Conservation (phyloP, 1,140 invertebrate genomes). For the Paralvinella palmiformis region DNA sequence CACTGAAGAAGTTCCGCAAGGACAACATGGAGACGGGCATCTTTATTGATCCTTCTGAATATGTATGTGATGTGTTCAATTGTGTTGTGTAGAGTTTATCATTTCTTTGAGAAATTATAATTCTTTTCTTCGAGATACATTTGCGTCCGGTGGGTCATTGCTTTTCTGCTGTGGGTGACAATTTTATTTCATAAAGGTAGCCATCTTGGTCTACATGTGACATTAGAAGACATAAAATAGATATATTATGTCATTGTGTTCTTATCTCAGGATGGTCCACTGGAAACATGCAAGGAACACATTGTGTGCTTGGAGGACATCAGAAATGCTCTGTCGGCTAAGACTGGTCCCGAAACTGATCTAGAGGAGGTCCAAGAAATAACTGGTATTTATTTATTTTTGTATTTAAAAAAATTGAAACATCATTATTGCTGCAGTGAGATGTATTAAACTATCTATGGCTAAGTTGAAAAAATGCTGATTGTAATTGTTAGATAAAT, state of each 20-base stretch:
- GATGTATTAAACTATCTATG: neutral
- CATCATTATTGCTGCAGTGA: neutral
- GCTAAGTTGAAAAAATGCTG: neutral
- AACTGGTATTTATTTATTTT: neutral
- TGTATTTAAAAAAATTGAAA: neutral
- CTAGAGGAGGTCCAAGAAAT: neutral
- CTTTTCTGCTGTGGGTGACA: neutral
- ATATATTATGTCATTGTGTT: neutral
- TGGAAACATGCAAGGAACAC: neutral
- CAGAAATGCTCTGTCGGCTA: neutral
- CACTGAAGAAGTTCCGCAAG: constrained; percentile 51
- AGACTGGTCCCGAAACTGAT: neutral
- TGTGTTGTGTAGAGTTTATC: neutral
- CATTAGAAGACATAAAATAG: neutral
- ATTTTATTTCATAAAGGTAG: neutral
- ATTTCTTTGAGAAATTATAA: neutral
- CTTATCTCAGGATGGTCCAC: neutral
- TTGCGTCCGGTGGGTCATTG: neutral
- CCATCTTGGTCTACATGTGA: neutral
- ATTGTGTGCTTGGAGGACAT: neutral
- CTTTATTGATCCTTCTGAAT: constrained; percentile 45
- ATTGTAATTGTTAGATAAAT: neutral
- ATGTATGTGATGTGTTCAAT: constrained; percentile 34
- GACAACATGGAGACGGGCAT: constrained; percentile 44
- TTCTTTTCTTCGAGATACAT: neutral